Percentiles rank a stretch among this genome's conserved stretches.
phyloP scores from a whole-genome alignment of 1,140 invertebrate genomes.

The Hetaerina americana region DNA sequence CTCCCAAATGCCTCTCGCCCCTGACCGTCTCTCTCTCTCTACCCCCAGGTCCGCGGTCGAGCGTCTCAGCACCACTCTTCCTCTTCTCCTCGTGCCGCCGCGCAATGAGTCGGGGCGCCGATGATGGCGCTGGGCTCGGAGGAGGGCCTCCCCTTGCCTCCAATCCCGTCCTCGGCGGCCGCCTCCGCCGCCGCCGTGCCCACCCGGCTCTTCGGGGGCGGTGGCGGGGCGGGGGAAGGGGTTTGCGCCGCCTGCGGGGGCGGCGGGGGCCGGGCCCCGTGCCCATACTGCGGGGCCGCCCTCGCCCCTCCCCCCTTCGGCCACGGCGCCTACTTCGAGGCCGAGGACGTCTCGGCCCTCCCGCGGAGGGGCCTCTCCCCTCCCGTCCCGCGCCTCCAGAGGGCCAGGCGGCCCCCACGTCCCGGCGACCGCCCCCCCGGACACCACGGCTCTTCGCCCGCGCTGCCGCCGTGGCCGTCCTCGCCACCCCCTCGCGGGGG shows the following conservation, averaged over 20 bases:
- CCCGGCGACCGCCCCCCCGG: neutral
- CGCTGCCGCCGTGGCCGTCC: neutral
- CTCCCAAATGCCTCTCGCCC: too few relatives aligned
- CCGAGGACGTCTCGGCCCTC: neutral
- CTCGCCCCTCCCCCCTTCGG: neutral
- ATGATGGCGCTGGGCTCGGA: neutral
- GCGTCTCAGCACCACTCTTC: too few relatives aligned
- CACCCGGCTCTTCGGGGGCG: neutral
- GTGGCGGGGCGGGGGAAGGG: neutral
- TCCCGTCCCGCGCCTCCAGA: neutral
- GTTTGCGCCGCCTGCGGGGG: neutral
- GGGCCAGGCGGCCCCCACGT: neutral
- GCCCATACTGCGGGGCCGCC: neutral
- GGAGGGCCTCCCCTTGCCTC: neutral
- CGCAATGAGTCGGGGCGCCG: neutral
- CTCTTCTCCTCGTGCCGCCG: neutral
- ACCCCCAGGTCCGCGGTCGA: neutral
- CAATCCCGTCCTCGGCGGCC: neutral
- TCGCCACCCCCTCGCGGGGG: neutral
- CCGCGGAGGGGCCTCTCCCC: neutral
- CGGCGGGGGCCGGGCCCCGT: neutral
- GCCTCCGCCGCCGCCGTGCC: neutral
- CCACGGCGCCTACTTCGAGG: neutral
- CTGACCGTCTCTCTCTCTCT: too few relatives aligned
- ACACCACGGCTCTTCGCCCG: neutral